These are phyloP conservation scores for Ariolimax columbianus DNA, from an alignment of 2,888 invertebrate genomes.

Conservation along the genomic window DNA sequence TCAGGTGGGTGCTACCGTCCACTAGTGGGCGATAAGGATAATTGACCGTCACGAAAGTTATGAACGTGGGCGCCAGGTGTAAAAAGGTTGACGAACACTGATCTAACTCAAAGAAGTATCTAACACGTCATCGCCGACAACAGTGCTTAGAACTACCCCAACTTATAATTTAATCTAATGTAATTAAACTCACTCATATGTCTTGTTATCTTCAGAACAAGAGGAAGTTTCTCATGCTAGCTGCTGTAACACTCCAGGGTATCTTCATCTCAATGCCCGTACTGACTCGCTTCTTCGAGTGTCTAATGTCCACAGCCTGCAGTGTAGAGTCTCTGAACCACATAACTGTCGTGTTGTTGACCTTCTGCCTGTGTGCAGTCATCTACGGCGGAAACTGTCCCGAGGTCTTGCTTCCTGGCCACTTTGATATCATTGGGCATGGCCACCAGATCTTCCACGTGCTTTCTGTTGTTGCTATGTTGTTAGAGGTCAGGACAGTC, in stretches of 20 bases:
- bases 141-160: too few relatives aligned
- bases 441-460: conserved; percentile 71
- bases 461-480: conserved; percentile 48
- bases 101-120: too few relatives aligned
- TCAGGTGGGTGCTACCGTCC: too few relatives aligned
- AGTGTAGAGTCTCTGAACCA: conserved; percentile 58
- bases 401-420: conserved; percentile 64
- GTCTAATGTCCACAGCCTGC: conserved; percentile 54
- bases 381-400: conserved; percentile 65
- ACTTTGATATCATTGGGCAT: conserved; percentile 69
- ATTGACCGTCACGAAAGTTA: too few relatives aligned
- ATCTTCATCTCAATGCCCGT: conserved; percentile 55
- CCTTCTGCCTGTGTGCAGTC: conserved; percentile 53
- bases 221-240: conserved; percentile 62
- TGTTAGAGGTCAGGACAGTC: conserved; percentile 53
- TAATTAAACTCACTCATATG: too few relatives aligned
- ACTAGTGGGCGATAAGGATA: too few relatives aligned
- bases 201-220: conserved; percentile 48
- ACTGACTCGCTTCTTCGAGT: conserved; percentile 56
- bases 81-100: too few relatives aligned
- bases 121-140: too few relatives aligned
- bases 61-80: too few relatives aligned
- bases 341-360: conserved; percentile 56
- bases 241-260: conserved; percentile 55
- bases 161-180: too few relatives aligned